Conservation (phyloP, 2,888 invertebrate species). For the Xanthia togata region DNA sequence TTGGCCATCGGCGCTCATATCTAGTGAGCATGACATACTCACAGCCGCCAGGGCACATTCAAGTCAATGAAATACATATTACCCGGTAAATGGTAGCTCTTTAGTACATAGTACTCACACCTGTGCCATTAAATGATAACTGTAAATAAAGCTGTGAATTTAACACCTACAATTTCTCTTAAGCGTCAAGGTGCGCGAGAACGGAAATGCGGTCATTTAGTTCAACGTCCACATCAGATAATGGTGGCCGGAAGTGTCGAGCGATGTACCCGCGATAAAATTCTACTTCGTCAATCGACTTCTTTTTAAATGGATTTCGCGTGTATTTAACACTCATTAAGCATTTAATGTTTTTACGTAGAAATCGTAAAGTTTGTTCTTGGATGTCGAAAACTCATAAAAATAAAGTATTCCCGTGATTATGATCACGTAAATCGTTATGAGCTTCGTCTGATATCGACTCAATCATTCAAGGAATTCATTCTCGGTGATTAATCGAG, state of each 20-base stretch:
- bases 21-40: no score
- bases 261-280: slow-evolving; percentile 65
- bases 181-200: slow-evolving; percentile 61
- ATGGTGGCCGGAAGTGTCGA: slow-evolving; percentile 68
- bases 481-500: slow-evolving; percentile 42
- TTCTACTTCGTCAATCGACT: slow-evolving; percentile 55
- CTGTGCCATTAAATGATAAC: neutral
- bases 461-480: slow-evolving; percentile 53
- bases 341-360: slow-evolving; percentile 54
- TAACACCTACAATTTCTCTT: slow-evolving; percentile 36
- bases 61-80: no score
- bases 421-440: slow-evolving; percentile 50
- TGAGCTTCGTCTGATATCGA: slow-evolving; percentile 41
- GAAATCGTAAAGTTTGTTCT: slow-evolving; percentile 62
- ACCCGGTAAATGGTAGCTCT: no score
- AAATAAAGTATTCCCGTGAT: slow-evolving; percentile 60
- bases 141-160: neutral
- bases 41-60: no score
- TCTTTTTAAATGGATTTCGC: slow-evolving; percentile 65
- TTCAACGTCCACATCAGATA: slow-evolving; percentile 69
- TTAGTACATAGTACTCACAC: no score
- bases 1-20: no score
- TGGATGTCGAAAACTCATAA: slow-evolving; percentile 57
- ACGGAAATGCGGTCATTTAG: slow-evolving; percentile 71
- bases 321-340: slow-evolving; percentile 60